Evolutionary conservation across 2,888 invertebrate species (phyloP), one percentile per base, ranked within the genome.

Genomic region (Prosopocoilus inquinatus): DNA sequence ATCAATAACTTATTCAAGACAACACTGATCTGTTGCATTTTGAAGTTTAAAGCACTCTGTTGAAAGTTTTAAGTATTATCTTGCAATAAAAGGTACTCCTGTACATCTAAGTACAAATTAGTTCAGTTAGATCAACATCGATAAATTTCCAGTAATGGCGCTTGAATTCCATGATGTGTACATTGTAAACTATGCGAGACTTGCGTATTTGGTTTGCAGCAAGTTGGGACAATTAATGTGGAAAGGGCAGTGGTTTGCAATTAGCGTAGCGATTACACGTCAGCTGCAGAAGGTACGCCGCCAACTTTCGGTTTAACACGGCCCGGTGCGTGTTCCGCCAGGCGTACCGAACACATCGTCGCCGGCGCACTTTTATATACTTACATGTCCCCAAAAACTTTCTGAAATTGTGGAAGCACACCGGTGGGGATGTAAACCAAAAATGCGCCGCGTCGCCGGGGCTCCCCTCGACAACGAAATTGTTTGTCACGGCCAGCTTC

Each of bases 211-310:
- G 46, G 46, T 46, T 32, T 46, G 46, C 28, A 33, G 46, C 46
- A 46, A 38, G 54, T 55, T 55, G 50, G 45, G 54, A 47, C 63
- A 57, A 63, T 61, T 61, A 61, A 63, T 59, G 57, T 53, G 55
- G 56, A 61, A 57, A 58, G 60, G 44, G 59, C 44, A 45, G 55
- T 55, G 60, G 55, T 57, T 61, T 58, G 58, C 55, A 63, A 64
- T 64, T 65, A 65, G 64, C 58, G 58, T 60, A 58, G 57, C 61
- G 60, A 64, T 65, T 65, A 60, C 59, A 65, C 61, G 64, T 62
- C 64, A 65, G 60, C 61, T 58, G 51, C 64, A 63, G 64, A 61
- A 54, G 59, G 62, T 61, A 60, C 50, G 48, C 9, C 16, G n/a
- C 41, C 41, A 41, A 41, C 41, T 41, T 41, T 15, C 16, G 41